Conservation (phyloP, 2,888 invertebrate genomes). For the Hemistola chrysoprasaria region DNA sequence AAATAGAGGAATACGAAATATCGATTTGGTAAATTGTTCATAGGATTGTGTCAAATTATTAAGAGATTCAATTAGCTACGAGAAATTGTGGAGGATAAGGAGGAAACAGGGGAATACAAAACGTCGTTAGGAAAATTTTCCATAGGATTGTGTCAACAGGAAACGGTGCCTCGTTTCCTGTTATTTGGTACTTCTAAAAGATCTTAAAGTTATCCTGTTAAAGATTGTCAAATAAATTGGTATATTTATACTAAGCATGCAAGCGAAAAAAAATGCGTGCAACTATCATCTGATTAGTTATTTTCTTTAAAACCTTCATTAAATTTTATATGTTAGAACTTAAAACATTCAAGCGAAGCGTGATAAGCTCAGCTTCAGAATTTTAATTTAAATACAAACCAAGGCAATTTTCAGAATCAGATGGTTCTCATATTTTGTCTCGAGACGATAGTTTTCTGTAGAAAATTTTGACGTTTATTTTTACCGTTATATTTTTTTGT, state of each 20-base stretch:
- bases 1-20: too few relatives aligned
- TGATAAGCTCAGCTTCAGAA: conserved; percentile 54
- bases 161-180: too few relatives aligned
- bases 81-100: too few relatives aligned
- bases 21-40: too few relatives aligned
- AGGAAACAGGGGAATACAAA: too few relatives aligned
- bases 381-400: conserved; percentile 84
- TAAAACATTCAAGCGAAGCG: conserved; percentile 57
- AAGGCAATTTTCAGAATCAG: conserved; percentile 98
- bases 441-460: conserved; percentile 98
- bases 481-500: conserved; percentile 43
- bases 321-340: conserved; percentile 19
- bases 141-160: too few relatives aligned
- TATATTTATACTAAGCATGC: conserved; percentile 29
- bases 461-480: conserved; percentile 48
- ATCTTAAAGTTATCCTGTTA: too few relatives aligned
- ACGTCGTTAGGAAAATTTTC: too few relatives aligned
- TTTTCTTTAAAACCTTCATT: conserved; percentile 25
- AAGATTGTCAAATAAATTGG: not conserved
- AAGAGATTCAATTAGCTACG: too few relatives aligned
- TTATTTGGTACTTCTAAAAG: too few relatives aligned
- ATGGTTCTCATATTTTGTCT: conserved; percentile 98
- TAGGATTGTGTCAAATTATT: too few relatives aligned
- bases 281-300: conserved; percentile 21
- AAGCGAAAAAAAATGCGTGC: conserved; percentile 35